Base-by-base conservation (phyloP, 2,797 vertebrate species). In the Pyrocephalus nanus region DNA sequence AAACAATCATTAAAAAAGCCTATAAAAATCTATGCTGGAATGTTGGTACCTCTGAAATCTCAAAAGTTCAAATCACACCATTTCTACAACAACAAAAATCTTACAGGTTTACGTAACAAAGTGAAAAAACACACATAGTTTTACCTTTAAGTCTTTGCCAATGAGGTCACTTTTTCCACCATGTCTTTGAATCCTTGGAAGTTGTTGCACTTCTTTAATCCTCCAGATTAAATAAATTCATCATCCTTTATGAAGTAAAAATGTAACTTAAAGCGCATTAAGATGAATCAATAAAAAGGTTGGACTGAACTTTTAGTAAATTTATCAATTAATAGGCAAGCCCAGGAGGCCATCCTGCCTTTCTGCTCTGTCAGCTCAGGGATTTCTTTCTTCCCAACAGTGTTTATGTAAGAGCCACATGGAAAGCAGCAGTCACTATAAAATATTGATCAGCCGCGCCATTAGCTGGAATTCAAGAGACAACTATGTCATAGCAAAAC, bases 371-470 rank as follows among this genome's bases (percentile, higher is more conserved):
- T 32, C 90, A 78, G 61, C 90, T 54, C 6, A 70, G 92, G 67
- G 60, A 79, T 42, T 67, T 64, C 76, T 73, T 32, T 66, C 72
- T 88, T 66, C 72, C 69, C 25, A 32, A 8, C 50, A 21, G 15
- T 15, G 67, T 45, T 85, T 65, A 81, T 58, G 74, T 34, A 51
- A 40, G 84, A 60, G 67, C 7, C 15, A 77, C 47, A 38, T 1
- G 13, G 79, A 38, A 54, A 92, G 91, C 87, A 75, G 85, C 69
- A 8, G 65, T 70, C 0, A 2, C 45, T 53, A 80, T 95, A n/a
- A 93, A 96, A 57, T 74, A 96, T 92, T 71, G 92, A 94, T 88
- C 57, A 74, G 72, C 32, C 0, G 6, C 80, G 57, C 86, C 86
- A 82, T 88, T 79, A 88, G 88, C 9, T 62, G 84, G 57, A 45